phyloP scores from a whole-genome alignment of 2,113 vertebrate genomes.

The Psammodynastes pulverulentus region DNA sequence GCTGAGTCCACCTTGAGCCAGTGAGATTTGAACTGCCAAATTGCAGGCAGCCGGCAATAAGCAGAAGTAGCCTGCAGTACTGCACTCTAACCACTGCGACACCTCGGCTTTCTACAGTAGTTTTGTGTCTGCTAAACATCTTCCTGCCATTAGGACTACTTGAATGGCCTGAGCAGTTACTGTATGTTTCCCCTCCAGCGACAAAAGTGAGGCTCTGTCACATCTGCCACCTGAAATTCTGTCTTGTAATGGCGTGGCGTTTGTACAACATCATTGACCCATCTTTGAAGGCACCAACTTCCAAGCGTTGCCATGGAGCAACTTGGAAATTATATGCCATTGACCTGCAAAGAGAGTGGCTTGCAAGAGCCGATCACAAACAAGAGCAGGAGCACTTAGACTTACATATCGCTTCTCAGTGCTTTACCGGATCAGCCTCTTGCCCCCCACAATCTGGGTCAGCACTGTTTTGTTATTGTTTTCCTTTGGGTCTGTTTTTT shows the following conservation, averaged over 20 bases:
- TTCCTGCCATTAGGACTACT: not conserved
- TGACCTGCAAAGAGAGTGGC: not conserved
- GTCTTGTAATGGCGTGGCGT: not conserved
- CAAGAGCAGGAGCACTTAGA: too few species aligned
- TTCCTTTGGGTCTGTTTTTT: not conserved
- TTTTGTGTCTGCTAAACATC: not conserved
- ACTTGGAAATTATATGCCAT: constrained; percentile 11
- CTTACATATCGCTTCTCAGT: too few species aligned
- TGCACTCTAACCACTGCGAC: too few species aligned
- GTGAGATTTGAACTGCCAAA: too few species aligned
- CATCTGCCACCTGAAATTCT: not conserved
- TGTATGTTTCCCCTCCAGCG: not conserved
- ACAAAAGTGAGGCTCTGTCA: not conserved
- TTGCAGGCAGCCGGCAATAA: too few species aligned
- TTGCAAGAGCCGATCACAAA: constrained; percentile 15
- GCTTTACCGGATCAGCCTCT: too few species aligned
- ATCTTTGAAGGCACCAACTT: not conserved
- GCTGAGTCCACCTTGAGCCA: too few species aligned
- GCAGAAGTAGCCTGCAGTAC: too few species aligned
- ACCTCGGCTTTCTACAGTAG: too few species aligned
- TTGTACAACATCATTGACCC: not conserved
- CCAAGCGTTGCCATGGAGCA: not conserved
- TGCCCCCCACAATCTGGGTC: too few species aligned
- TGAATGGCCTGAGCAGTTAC: not conserved
- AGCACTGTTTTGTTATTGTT: not conserved